phyloP scores from a whole-genome alignment of 2,113 vertebrate species.

The Brienomyrus longianalis region DNA sequence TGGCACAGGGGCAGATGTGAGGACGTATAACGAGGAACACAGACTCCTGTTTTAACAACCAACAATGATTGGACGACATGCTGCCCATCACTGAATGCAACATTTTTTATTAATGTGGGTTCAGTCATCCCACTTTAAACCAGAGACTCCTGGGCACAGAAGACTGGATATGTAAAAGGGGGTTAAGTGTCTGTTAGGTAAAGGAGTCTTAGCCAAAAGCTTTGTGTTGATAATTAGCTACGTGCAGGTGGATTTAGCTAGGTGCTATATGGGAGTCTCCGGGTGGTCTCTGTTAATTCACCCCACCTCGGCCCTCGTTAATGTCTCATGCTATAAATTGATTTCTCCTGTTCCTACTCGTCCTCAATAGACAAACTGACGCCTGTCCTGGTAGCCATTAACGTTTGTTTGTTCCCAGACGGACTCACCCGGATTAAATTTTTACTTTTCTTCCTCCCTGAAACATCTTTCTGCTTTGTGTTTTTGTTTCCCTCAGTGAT shows the following conservation, averaged over 20 bases:
- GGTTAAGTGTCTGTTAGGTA: background rate
- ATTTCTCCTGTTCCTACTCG: background rate
- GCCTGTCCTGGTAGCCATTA: background rate
- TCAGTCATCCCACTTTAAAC: background rate
- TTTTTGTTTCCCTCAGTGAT: background rate
- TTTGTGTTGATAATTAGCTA: background rate
- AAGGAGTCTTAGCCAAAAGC: background rate
- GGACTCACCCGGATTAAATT: background rate
- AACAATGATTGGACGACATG: background rate
- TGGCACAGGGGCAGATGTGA: too few relatives aligned
- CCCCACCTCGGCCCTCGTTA: background rate
- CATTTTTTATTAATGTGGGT: background rate
- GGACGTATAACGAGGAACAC: background rate
- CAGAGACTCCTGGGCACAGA: background rate
- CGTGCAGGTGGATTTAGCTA: background rate
- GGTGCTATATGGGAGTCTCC: background rate
- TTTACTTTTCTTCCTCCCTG: background rate
- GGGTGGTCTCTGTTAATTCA: background rate
- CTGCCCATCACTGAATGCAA: background rate
- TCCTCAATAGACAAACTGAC: background rate
- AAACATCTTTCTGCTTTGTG: background rate
- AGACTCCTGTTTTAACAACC: background rate
- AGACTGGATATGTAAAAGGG: background rate
- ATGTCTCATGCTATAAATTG: background rate
- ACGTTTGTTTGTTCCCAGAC: background rate